A percentile compares a stretch with the other conserved stretches of the same genome.
Evolutionary conservation across 2,113 vertebrate genomes (phyloP).

Genomic region (Nibea coibor): DNA sequence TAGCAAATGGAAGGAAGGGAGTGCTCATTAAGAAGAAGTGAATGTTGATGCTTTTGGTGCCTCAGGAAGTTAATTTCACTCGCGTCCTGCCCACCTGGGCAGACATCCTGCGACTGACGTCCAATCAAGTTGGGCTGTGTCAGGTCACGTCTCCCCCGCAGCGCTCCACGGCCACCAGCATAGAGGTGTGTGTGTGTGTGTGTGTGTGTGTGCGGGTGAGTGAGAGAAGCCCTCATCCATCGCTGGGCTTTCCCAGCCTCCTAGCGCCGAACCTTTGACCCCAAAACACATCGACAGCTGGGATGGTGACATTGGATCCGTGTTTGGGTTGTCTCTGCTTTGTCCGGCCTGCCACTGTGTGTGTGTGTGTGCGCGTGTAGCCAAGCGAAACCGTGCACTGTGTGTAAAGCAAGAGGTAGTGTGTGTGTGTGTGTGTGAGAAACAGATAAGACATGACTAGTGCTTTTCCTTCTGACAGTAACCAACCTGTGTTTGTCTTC

Average conservation of each 20-base stretch:
- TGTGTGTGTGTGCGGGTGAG: not conserved
- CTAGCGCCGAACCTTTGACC: slow-evolving; percentile 69
- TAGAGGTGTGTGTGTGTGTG: slow-evolving; percentile 20
- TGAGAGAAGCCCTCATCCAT: slow-evolving; percentile 41
- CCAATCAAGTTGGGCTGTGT: slow-evolving; percentile 56
- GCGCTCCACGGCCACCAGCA: slow-evolving; percentile 47
- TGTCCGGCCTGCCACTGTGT: slow-evolving; percentile 68
- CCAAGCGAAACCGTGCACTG: slow-evolving; percentile 48
- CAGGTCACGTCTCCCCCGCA: slow-evolving; percentile 65
- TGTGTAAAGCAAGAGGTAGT: slow-evolving; percentile 21
- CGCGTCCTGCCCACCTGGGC: slow-evolving; percentile 75
- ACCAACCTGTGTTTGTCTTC: slow-evolving; percentile 5
- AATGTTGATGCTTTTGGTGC: slow-evolving; percentile 45
- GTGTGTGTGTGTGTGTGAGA: slow-evolving; percentile 18
- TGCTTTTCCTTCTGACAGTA: slow-evolving; percentile 11
- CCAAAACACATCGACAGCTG: slow-evolving; percentile 79
- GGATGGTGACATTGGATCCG: slow-evolving; percentile 73
- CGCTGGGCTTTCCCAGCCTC: slow-evolving; percentile 70
- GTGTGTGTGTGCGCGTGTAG: slow-evolving; percentile 40
- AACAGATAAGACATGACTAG: slow-evolving; percentile 21
- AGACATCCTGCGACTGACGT: slow-evolving; percentile 53
- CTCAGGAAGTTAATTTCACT: slow-evolving; percentile 57
- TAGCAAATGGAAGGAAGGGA: slow-evolving; percentile 53
- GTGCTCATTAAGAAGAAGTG: slow-evolving; percentile 24
- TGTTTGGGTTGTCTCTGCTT: slow-evolving; percentile 80